A percentile compares a stretch with the other conserved stretches of the same genome.
phyloP scores from a whole-genome alignment of 2,113 vertebrate genomes.

The Nanorana parkeri region DNA sequence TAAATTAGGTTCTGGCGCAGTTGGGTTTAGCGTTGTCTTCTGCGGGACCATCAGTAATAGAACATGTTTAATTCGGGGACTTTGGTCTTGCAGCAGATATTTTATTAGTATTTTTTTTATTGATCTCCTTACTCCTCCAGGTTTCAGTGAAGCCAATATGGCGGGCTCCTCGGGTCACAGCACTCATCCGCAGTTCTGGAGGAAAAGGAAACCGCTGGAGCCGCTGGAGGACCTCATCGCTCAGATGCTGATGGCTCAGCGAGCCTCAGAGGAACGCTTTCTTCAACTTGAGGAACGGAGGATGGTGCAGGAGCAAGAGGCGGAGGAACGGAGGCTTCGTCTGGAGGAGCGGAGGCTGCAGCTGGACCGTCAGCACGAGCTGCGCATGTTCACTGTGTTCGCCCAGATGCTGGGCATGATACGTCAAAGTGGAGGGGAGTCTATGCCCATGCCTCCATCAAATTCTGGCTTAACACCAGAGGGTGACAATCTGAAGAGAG shows the following conservation, averaged over 20 bases:
- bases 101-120: no score
- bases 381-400: constrained; percentile 79
- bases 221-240: constrained; percentile 72
- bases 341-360: constrained; percentile 79
- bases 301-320: constrained; percentile 73
- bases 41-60: no score
- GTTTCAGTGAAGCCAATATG: constrained; percentile 76
- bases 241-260: constrained; percentile 77
- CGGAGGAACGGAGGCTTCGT: constrained; percentile 79
- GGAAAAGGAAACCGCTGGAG: constrained; percentile 64
- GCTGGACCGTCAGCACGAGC: constrained; percentile 79
- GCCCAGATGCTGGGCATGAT: constrained; percentile 71
- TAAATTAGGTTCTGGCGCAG: no score
- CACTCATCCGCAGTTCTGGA: constrained; percentile 62
- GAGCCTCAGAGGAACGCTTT: constrained; percentile 78
- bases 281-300: constrained; percentile 76
- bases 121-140: constrained; percentile 54
- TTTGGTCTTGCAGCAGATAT: no score
- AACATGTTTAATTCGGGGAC: no score
- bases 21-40: no score
- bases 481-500: not conserved
- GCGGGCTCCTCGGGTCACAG: constrained; percentile 64
- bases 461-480: constrained; percentile 21
- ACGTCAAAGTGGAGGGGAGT: constrained; percentile 55
- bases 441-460: not conserved